Base-by-base conservation (phyloP, 64 coral and sea anemone species). In the Stichodactyla mertensii region DNA sequence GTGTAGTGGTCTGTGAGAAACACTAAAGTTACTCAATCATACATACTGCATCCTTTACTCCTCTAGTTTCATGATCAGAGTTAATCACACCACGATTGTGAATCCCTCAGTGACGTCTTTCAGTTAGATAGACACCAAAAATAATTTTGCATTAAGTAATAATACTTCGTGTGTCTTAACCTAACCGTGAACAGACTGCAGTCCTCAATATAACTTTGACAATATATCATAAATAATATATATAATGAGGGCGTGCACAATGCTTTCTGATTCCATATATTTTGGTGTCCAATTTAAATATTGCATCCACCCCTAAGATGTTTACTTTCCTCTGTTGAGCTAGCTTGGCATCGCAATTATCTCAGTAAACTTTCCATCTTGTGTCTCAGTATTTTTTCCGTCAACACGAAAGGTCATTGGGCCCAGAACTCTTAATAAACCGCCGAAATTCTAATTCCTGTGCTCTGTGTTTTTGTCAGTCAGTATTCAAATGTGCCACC, bases 1-100 rank as follows among this genome's bases (percentile, higher is more conserved):
- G 78, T 81, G 78, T 52, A 81, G 10, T 81, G 78, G 51, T 81
- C 36, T 81, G 78, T 81, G 51, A 81, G 53, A 81, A 54, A 74
- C 69, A n/a, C 69, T 74, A 27, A 23, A 74, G 10, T 9, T 27
- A n/a, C 64, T 74, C 22, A 9, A 74, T 28, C 16, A 11, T 12
- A 13, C 27, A 74, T 20, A 74, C 22, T 7, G 69, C 24, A 31
- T 74, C 27, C 69, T 74, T 31, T n/a, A 2, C 22, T 74, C n/a
- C 10, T 74, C 23, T 74, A 23, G 23, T 74, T 74, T 31, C 69
- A 23, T 74, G 69, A 74, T 74, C 69, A 27, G 27, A 5, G 6
- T 19, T 74, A 74, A 74, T 28, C 69, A 74, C 69, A 27, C 36
- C 69, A 27, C 12, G 24, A 74, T 31, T 74, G 1, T 31, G 24